Evolutionary conservation across 1,140 invertebrate species (phyloP).

Genomic region (Drosophila suzukii): DNA sequence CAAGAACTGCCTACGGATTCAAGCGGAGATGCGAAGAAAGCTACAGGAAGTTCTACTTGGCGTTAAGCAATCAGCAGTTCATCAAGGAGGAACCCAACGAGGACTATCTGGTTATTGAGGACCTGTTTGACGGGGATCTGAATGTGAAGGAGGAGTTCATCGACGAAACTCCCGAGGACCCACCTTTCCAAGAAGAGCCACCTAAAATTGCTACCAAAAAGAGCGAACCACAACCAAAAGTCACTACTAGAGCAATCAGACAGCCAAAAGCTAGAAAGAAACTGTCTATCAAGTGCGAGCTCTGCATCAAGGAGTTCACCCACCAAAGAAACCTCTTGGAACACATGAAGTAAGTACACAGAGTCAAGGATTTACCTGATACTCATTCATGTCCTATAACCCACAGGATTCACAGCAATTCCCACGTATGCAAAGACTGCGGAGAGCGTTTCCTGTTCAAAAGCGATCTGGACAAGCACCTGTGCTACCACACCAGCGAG

Average conservation of each 20-base stretch:
- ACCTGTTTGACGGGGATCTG: not conserved
- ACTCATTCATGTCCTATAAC: too few relatives aligned
- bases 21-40: constrained; percentile 27
- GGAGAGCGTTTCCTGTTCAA: constrained; percentile 18
- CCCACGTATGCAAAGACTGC: constrained; percentile 12
- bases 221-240: not conserved
- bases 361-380: too few relatives aligned
- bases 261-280: not conserved
- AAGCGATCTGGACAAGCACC: constrained; percentile 20
- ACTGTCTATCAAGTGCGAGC: constrained; percentile 4
- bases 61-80: not conserved
- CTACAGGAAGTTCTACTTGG: constrained; percentile 14
- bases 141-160: not conserved
- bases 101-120: not conserved
- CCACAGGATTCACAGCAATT: constrained; percentile 10
- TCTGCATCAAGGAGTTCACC: constrained; percentile 13
- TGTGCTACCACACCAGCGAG: constrained; percentile 1
- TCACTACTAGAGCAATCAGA: not conserved
- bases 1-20: constrained; percentile 23
- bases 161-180: not conserved
- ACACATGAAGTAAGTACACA: constrained; percentile 10
- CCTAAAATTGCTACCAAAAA: not conserved
- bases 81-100: constrained; percentile 9
- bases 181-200: not conserved
- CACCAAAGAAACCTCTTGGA: constrained; percentile 10